Conservation (phyloP, 2,888 invertebrate genomes). For the Embidobia sp. region DNA sequence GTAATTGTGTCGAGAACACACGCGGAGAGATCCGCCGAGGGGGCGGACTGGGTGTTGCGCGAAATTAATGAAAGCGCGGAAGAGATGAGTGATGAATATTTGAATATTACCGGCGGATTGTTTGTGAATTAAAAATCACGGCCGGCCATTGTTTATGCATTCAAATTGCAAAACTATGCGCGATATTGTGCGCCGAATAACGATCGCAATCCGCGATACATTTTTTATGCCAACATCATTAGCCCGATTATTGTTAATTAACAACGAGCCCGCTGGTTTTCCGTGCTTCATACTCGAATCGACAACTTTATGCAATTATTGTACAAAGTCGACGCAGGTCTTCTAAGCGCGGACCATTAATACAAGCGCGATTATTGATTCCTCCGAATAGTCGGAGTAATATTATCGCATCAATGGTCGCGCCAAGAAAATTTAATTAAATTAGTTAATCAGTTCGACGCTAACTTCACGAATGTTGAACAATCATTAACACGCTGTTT, state of each 20-base stretch:
- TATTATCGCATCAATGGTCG: neutral
- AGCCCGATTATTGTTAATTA: neutral
- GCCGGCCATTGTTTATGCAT: slow-evolving; percentile 37
- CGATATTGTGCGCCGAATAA: neutral
- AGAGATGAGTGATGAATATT: slow-evolving; percentile 57
- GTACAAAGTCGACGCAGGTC: too few species aligned
- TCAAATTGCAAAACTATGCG: slow-evolving; percentile 43
- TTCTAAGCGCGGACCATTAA: too few species aligned
- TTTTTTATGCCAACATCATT: neutral
- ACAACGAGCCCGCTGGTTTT: too few species aligned
- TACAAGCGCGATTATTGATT: neutral
- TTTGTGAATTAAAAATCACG: slow-evolving; percentile 44
- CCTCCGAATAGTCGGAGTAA: neutral
- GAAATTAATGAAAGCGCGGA: slow-evolving; percentile 50
- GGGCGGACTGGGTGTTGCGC: slow-evolving; percentile 33
- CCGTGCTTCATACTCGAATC: too few species aligned
- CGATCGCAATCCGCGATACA: neutral
- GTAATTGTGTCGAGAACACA: slow-evolving; percentile 64
- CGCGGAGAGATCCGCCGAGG: slow-evolving; percentile 33
- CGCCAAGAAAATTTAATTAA: slow-evolving; percentile 21
- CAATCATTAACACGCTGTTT: slow-evolving; percentile 24
- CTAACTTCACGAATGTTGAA: slow-evolving; percentile 29
- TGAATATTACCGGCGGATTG: slow-evolving; percentile 48
- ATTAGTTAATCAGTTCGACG: slow-evolving; percentile 27
- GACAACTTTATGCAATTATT: neutral